phyloP scores from a whole-genome alignment of 2,113 vertebrate genomes.

The Oenanthe melanoleuca region DNA sequence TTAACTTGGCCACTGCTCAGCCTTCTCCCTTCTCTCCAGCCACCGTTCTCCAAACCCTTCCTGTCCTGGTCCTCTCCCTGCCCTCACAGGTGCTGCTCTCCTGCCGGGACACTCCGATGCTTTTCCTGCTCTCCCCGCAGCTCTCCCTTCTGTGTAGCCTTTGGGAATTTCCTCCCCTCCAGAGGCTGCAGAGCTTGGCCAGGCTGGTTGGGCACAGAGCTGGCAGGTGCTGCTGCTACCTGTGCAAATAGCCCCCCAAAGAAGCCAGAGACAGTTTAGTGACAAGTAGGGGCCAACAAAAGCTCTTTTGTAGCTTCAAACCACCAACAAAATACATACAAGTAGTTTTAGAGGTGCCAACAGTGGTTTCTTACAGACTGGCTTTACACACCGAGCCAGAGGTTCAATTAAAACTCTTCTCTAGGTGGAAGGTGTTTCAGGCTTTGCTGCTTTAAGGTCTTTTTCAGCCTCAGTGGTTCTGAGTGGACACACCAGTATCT shows the following conservation, averaged over 20 bases:
- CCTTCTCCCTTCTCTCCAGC: conserved; percentile 9
- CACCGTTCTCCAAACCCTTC: background rate
- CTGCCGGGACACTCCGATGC: fast-evolving
- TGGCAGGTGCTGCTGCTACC: background rate
- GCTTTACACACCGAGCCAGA: background rate
- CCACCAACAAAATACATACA: background rate
- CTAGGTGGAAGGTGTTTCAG: background rate
- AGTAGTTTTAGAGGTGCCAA: background rate
- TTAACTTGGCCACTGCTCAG: conserved; percentile 64
- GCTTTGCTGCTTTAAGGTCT: background rate
- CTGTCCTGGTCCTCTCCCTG: background rate
- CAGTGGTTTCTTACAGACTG: background rate
- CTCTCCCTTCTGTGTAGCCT: background rate
- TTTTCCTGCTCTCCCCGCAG: background rate
- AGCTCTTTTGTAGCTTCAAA: background rate
- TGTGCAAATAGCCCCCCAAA: background rate
- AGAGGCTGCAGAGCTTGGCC: background rate
- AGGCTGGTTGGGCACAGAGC: background rate
- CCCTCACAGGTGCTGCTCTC: background rate
- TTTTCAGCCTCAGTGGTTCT: background rate
- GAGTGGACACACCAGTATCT: background rate
- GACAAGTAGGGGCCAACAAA: background rate
- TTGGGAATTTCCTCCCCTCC: background rate
- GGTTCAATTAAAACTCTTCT: background rate
- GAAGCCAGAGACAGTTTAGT: background rate